A percentile compares a stretch with the other conserved stretches of the same genome.
phyloP scores from a whole-genome alignment of 2,888 invertebrate species.

The Peribatodes rhomboidaria region DNA sequence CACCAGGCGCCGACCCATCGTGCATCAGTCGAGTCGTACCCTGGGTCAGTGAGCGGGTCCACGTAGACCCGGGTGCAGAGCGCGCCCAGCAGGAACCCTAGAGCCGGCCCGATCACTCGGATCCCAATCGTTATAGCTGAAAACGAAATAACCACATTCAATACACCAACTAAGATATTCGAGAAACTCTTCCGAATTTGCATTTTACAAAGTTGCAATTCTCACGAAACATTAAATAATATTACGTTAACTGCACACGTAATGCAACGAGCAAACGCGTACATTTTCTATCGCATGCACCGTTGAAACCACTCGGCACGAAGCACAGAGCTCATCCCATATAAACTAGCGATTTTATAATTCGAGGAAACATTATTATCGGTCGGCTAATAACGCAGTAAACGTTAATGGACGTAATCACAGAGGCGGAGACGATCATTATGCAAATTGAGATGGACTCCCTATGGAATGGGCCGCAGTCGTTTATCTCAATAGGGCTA shows the following conservation, averaged over 20 bases:
- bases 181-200: constrained; percentile 13
- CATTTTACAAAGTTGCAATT: constrained; percentile 41
- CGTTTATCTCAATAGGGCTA: constrained; percentile 75
- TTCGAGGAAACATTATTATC: constrained; percentile 59
- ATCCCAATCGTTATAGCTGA: constrained; percentile 97
- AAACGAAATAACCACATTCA: constrained; percentile 44
- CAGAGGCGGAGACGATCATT: constrained; percentile 64
- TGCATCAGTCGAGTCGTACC: constrained; percentile 92
- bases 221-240: constrained; percentile 59
- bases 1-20: constrained; percentile 99
- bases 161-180: constrained; percentile 31
- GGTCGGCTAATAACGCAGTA: constrained; percentile 62
- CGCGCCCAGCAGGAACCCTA: constrained; percentile 96
- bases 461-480: constrained; percentile 53
- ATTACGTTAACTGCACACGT: constrained; percentile 55
- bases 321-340: constrained; percentile 21
- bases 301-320: constrained; percentile 36
- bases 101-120: constrained; percentile 95
- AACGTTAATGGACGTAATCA: constrained; percentile 71
- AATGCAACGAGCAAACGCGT: constrained; percentile 47
- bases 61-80: constrained; percentile 95
- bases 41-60: constrained; percentile 91
- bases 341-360: constrained; percentile 46
- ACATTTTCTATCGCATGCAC: constrained; percentile 56
- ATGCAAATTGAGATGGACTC: constrained; percentile 71